Evolutionary conservation across 2,113 vertebrate species (phyloP).

Genomic region (Aldabrachelys gigantea): DNA sequence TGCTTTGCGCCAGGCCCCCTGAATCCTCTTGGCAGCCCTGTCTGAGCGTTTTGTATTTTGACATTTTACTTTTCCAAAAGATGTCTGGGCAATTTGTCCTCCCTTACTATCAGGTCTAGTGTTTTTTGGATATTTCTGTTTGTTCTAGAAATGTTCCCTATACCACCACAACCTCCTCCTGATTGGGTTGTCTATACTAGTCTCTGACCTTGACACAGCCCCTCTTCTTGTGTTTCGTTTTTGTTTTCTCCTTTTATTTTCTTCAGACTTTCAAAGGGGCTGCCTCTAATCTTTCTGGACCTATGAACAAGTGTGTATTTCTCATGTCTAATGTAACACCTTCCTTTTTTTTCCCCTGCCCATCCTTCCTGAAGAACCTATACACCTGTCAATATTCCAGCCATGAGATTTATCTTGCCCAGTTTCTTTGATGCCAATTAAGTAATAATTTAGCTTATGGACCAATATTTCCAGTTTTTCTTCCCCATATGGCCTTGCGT

Average conservation of each 20-base stretch:
- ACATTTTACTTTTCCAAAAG: background rate
- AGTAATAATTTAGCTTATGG: background rate
- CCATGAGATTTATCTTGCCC: background rate
- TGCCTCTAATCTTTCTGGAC: background rate
- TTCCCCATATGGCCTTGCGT: background rate
- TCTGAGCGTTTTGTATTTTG: background rate
- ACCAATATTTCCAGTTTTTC: background rate
- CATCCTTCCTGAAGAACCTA: background rate
- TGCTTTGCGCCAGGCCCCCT: too few species aligned
- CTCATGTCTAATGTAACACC: background rate
- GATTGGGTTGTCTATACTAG: background rate
- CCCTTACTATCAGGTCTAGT: background rate
- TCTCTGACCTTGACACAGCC: background rate
- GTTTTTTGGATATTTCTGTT: background rate
- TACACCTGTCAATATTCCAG: background rate
- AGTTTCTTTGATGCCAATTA: background rate
- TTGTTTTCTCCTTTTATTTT: background rate
- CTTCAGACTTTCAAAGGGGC: background rate
- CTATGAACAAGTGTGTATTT: too few species aligned
- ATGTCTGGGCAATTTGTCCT: background rate
- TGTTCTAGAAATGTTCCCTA: background rate
- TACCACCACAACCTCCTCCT: accelerated
- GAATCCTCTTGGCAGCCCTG: background rate
- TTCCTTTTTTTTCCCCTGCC: background rate
- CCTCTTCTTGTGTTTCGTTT: background rate